phyloP scores from a whole-genome alignment of 2,113 vertebrate species.

The Forbesichthys papilliferus region DNA sequence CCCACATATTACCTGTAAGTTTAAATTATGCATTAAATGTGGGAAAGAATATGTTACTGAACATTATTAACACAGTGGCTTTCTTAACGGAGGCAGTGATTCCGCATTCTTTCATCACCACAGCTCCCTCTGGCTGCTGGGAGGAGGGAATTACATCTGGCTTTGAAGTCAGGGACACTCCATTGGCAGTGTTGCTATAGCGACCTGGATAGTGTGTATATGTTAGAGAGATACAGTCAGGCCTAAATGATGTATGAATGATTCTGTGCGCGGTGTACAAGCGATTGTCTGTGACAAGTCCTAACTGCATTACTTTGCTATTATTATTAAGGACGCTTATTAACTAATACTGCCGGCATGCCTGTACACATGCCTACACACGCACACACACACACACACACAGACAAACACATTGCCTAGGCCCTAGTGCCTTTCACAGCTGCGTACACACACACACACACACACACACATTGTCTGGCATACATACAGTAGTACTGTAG shows the following conservation, averaged over 20 bases:
- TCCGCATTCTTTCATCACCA: constrained; percentile 69
- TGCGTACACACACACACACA: too few species aligned
- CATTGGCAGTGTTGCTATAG: constrained; percentile 88
- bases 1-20: too few species aligned
- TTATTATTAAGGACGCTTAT: constrained; percentile 71
- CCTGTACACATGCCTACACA: constrained; percentile 21
- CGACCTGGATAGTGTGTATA: constrained; percentile 59
- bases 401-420: not conserved
- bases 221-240: constrained; percentile 30
- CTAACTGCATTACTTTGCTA: constrained; percentile 68
- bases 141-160: constrained; percentile 97
- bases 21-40: too few species aligned
- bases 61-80: too few species aligned
- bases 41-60: too few species aligned
- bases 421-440: constrained; percentile 53
- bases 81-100: constrained; percentile 34
- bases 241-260: constrained; percentile 50
- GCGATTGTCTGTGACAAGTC: constrained; percentile 66
- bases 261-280: constrained; percentile 17
- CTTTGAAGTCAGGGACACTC: constrained; percentile 88
- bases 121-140: constrained; percentile 95
- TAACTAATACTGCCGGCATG: constrained; percentile 26
- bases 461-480: constrained; percentile 18
- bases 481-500: constrained; percentile 37
- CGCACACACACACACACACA: constrained; percentile 5